phyloP scores from a whole-genome alignment of 1,140 invertebrate genomes.

The Orussus abietinus region DNA sequence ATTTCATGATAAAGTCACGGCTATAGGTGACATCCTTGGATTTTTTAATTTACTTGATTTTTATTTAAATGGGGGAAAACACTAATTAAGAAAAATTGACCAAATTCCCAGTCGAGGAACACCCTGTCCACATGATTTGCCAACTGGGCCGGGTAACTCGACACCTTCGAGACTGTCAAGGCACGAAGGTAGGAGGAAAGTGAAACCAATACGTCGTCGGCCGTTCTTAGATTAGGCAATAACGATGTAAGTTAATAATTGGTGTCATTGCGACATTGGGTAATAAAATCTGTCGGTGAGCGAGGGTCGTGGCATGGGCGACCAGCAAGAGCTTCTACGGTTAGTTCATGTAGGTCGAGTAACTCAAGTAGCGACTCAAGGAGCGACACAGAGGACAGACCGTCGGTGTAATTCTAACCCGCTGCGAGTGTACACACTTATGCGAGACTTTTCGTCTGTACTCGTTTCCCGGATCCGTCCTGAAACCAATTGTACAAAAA shows the following conservation, averaged over 20 bases:
- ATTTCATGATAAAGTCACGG: too few relatives aligned
- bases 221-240: neutral
- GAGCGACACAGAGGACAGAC: slow-evolving; percentile 10
- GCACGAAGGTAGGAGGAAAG: neutral
- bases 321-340: slow-evolving; percentile 6
- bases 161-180: neutral
- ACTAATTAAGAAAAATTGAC: too few relatives aligned
- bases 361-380: slow-evolving; percentile 31
- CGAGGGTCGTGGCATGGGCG: slow-evolving; percentile 1
- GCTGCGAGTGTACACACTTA: neutral
- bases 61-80: too few relatives aligned
- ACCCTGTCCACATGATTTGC: too few relatives aligned
- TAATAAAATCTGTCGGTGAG: slow-evolving; percentile 25
- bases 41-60: too few relatives aligned
- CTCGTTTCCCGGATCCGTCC: too few relatives aligned
- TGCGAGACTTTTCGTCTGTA: too few relatives aligned
- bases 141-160: too few relatives aligned
- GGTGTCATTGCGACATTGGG: slow-evolving; percentile 26
- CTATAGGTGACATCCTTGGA: too few relatives aligned
- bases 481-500: too few relatives aligned
- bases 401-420: slow-evolving; percentile 14
- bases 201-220: neutral
- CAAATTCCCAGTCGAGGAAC: too few relatives aligned
- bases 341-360: slow-evolving; percentile 27
- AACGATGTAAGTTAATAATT: slow-evolving; percentile 17